Evolutionary conservation across 1,140 invertebrate species (phyloP).

Genomic region (Drosophila ercepeae): DNA sequence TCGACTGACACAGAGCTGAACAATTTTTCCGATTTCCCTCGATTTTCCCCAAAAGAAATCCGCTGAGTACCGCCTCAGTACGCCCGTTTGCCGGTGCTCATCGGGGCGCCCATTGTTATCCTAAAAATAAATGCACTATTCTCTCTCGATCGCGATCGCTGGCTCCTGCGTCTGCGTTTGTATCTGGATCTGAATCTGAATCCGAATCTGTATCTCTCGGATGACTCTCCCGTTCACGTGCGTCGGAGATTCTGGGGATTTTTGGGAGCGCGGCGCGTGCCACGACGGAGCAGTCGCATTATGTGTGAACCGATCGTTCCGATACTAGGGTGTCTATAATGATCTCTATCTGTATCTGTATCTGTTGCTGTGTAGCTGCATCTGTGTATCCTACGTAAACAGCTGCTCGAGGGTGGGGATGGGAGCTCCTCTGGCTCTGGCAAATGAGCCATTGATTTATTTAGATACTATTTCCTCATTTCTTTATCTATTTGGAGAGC

Average conservation of each 20-base stretch:
- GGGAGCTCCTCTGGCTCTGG: slow-evolving; percentile 1
- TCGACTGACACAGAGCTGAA: slow-evolving; percentile 62
- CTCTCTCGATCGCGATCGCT: slow-evolving; percentile 17
- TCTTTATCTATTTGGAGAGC: not conserved
- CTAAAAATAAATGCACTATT: slow-evolving; percentile 72
- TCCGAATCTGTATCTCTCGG: slow-evolving; percentile 15
- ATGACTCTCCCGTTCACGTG: slow-evolving; percentile 47
- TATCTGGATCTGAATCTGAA: not conserved
- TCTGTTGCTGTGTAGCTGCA: not conserved
- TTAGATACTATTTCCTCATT: slow-evolving; percentile 49
- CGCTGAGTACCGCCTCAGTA: slow-evolving; percentile 47
- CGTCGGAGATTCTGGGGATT: slow-evolving; percentile 4
- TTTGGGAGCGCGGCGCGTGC: slow-evolving; percentile 60
- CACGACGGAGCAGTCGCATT: slow-evolving; percentile 24
- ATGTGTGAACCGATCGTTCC: slow-evolving; percentile 59
- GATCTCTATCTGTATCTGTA: slow-evolving; percentile 10
- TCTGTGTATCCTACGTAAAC: slow-evolving; percentile 19
- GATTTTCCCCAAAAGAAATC: slow-evolving; percentile 58
- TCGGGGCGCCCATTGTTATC: slow-evolving; percentile 72
- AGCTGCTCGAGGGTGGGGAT: slow-evolving; percentile 15
- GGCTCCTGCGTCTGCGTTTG: slow-evolving; percentile 9
- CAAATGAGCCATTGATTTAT: slow-evolving; percentile 65
- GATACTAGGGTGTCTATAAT: slow-evolving; percentile 55
- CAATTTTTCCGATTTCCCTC: slow-evolving; percentile 48
- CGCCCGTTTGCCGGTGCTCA: slow-evolving; percentile 28